Evolutionary conservation across 2,888 invertebrate species (phyloP), one percentile per base, ranked within the genome.

Genomic region (Drosophila affinis): DNA sequence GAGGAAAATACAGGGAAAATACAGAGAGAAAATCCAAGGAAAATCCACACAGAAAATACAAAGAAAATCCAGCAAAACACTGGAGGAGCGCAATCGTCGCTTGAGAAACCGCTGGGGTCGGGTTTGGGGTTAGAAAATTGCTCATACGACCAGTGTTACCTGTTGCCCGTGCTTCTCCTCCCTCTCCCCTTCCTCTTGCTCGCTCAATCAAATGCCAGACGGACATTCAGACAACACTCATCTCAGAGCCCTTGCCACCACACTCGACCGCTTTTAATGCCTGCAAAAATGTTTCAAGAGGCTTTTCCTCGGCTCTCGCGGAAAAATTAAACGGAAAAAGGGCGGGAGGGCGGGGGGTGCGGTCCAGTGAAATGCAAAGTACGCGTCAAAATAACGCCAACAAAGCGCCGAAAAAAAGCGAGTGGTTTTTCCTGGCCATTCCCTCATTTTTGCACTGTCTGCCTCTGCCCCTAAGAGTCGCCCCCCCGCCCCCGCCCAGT

Each of bases 251-350:
- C 53, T 21, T 21, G 21, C 45, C 14, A 24, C 69, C 53, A 17
- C 47, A 29, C 21, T 12, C 47, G 3, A 21, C 17, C 14, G 51
- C 29, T 58, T 54, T 57, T 54, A 72, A 72, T 68, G 74, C 75
- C 70, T 53, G 60, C 67, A 54, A 68, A 80, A 83, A 87, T 72
- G 72, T 70, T 73, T 71, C 81, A 84, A 83, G 81, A 78, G 69
- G 87, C 62, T 87, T 81, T 67, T 54, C 17, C 27, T 29, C 29
- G 7, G 1, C 39, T 39, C n/a, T 39, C 39, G 39, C 39, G 34
- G 47, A 54, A 56, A 75, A 72, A 68, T 76, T 62, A 63, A 75
- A 59, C 58, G 65, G 68, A 54, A 46, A 54, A 57, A 21, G 18
- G 18, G 18, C 18, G 18, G 18, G 1, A 18, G 18, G 18, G 18